Evolutionary conservation across 1,140 invertebrate species (phyloP).

Genomic region (Atta colombica): DNA sequence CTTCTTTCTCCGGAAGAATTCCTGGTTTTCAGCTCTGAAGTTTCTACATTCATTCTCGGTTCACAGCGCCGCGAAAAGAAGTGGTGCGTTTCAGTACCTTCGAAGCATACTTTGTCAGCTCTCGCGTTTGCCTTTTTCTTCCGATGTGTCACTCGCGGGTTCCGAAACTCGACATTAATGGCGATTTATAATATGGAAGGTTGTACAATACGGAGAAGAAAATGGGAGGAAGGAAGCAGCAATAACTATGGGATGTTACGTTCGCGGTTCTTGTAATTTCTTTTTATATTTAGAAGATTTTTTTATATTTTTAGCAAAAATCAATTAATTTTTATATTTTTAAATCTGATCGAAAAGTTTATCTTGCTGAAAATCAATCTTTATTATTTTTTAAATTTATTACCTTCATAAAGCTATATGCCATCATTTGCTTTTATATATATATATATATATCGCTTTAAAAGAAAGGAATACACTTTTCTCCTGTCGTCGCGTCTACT

Average conservation of each 20-base stretch:
- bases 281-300: neutral
- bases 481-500: slow-evolving; percentile 1
- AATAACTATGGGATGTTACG: neutral
- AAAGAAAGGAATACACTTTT: slow-evolving; percentile 24
- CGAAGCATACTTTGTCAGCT: slow-evolving; percentile 59
- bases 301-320: neutral
- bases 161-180: slow-evolving; percentile 36
- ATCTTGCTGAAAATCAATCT: neutral
- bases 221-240: neutral
- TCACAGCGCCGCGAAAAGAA: slow-evolving; percentile 65
- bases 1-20: slow-evolving; percentile 38
- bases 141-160: slow-evolving; percentile 38
- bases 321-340: neutral
- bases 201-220: neutral
- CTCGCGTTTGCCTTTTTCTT: slow-evolving; percentile 11
- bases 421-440: neutral
- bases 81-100: slow-evolving; percentile 73
- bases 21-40: slow-evolving; percentile 57
- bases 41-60: slow-evolving; percentile 75
- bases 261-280: neutral
- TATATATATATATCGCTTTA: neutral
- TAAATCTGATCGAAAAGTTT: neutral
- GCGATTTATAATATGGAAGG: slow-evolving; percentile 24
- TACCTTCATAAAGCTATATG: slow-evolving; percentile 13
- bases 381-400: slow-evolving; percentile 10